Evolutionary conservation across 2,888 invertebrate species (phyloP).

Genomic region (Tipula confusa): DNA sequence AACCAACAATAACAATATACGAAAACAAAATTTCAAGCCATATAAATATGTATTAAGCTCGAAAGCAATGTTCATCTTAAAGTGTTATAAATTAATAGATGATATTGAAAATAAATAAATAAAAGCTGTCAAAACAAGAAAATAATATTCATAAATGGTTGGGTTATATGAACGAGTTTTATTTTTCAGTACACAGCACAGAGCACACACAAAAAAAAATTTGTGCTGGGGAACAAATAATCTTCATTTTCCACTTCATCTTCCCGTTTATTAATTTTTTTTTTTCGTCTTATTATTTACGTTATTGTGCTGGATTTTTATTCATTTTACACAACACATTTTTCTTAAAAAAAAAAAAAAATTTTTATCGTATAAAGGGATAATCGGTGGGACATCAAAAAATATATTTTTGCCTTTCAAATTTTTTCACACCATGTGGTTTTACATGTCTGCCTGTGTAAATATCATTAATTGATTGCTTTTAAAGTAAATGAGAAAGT

Average conservation of each 20-base stretch:
- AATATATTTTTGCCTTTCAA: slow-evolving; percentile 28
- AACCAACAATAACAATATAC: background rate
- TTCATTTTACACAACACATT: background rate
- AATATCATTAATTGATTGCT: slow-evolving; percentile 12
- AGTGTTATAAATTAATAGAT: slow-evolving; percentile 25
- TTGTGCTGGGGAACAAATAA: background rate
- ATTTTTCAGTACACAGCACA: slow-evolving; percentile 20
- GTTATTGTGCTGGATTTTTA: background rate
- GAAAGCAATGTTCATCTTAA: background rate
- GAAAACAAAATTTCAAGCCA: background rate
- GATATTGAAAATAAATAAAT: slow-evolving; percentile 25
- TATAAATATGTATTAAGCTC: background rate
- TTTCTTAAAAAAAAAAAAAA: background rate
- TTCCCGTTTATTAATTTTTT: no score
- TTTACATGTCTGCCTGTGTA: slow-evolving; percentile 25
- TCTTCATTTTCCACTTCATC: background rate
- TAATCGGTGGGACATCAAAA: slow-evolving; percentile 30
- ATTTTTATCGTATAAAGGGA: slow-evolving; percentile 5
- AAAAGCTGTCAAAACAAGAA: slow-evolving; percentile 12
- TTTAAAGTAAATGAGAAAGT: background rate
- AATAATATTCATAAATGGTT: slow-evolving; percentile 8
- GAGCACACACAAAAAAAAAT: background rate
- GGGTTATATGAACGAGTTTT: background rate
- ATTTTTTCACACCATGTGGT: background rate
- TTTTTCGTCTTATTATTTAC: background rate